A percentile compares a stretch with the other conserved stretches of the same genome.
These are phyloP conservation scores for Solenopsis fugax DNA, from an alignment of 1,140 invertebrate genomes.

Conservation along the genomic window DNA sequence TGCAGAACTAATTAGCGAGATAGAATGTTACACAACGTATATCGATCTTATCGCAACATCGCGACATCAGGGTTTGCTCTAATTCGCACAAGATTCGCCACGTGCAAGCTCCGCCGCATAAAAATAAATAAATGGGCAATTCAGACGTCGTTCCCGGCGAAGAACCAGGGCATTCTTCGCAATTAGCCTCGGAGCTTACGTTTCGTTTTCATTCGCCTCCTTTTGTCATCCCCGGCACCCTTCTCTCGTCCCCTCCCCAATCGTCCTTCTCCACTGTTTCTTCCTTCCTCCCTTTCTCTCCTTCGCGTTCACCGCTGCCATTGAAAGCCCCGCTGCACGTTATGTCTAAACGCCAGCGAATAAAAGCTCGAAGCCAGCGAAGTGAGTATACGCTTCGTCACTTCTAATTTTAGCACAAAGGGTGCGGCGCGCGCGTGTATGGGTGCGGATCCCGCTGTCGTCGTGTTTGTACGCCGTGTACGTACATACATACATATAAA, in stretches of 20 bases:
- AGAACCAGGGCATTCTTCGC: slow-evolving; percentile 26
- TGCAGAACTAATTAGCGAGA: slow-evolving; percentile 22
- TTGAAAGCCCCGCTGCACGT: slow-evolving; percentile 73
- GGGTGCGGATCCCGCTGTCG: background rate
- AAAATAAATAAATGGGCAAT: slow-evolving; percentile 7
- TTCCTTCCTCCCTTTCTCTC: background rate
- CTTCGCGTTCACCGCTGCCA: slow-evolving; percentile 53
- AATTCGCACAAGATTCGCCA: background rate
- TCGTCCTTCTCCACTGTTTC: background rate
- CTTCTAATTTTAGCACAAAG: slow-evolving; percentile 84
- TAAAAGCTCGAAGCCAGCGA: slow-evolving; percentile 77
- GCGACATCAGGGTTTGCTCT: background rate
- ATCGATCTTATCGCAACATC: background rate
- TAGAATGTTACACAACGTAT: background rate
- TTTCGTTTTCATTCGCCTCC: slow-evolving; percentile 1
- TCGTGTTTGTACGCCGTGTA: slow-evolving; percentile 25
- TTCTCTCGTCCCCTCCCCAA: background rate
- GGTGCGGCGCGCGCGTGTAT: slow-evolving; percentile 73
- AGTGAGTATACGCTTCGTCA: slow-evolving; percentile 83
- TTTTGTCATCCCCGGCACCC: slow-evolving; percentile 10
- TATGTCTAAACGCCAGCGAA: slow-evolving; percentile 77
- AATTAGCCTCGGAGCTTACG: slow-evolving; percentile 22
- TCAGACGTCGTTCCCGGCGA: background rate
- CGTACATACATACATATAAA: background rate
- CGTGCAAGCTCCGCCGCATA: too few species aligned